These are phyloP conservation scores for Blastobasis adustella DNA, from an alignment of 2,888 invertebrate species.

Conservation along the genomic window DNA sequence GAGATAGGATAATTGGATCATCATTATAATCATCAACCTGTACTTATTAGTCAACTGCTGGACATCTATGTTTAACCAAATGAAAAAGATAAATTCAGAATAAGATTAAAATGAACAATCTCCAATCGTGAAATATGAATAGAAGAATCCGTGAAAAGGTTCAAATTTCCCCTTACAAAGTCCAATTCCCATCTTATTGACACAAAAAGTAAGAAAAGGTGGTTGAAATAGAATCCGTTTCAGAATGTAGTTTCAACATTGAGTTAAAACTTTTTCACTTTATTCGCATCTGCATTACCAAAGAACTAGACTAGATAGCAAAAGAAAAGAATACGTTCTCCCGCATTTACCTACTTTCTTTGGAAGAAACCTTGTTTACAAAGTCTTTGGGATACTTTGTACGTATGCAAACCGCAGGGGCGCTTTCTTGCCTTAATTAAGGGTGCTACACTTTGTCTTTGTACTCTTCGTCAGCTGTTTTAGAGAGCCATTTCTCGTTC, in stretches of 20 bases:
- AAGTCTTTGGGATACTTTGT: background rate
- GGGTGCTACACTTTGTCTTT: slow-evolving; percentile 4
- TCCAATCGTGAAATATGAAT: too few relatives aligned
- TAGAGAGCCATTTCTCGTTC: too few relatives aligned
- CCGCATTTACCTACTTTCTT: background rate
- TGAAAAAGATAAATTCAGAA: too few relatives aligned
- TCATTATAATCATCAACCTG: too few relatives aligned
- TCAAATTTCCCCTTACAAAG: too few relatives aligned
- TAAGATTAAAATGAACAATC: too few relatives aligned
- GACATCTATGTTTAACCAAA: too few relatives aligned
- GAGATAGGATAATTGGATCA: too few relatives aligned
- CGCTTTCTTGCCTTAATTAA: slow-evolving; percentile 5
- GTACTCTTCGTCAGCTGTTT: background rate
- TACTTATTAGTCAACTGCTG: too few relatives aligned
- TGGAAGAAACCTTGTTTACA: background rate
- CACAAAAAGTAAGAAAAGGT: background rate
- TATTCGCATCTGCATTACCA: background rate
- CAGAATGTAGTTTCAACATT: background rate
- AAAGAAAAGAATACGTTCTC: background rate
- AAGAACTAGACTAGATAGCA: background rate
- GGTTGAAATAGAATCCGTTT: background rate
- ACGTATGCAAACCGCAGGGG: slow-evolving; percentile 2
- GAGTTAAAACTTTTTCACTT: too few relatives aligned
- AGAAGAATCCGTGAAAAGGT: too few relatives aligned
- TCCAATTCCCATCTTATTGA: too few relatives aligned